Conservation (phyloP, 2,888 invertebrate species). For the Argyresthia albistria region DNA sequence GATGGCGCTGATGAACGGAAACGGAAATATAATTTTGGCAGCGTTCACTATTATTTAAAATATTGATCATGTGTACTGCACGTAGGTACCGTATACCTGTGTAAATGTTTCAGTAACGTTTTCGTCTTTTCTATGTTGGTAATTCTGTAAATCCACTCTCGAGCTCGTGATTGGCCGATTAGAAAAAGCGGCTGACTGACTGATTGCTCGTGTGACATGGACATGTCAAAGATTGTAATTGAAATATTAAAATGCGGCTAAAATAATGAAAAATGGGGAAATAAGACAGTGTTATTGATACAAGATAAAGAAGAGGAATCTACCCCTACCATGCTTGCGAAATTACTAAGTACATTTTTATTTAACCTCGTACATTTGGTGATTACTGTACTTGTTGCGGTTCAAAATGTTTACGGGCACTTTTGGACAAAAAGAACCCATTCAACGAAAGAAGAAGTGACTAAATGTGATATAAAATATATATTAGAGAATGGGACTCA, state of each 20-base stretch:
- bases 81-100: neutral
- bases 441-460: slow-evolving; percentile 27
- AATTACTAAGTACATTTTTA: slow-evolving; percentile 42
- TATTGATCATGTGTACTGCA: neutral
- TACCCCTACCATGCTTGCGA: slow-evolving; percentile 45
- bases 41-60: neutral
- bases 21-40: slow-evolving; percentile 9
- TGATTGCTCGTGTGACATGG: slow-evolving; percentile 46
- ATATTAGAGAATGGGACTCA: slow-evolving; percentile 43
- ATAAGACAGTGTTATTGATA: slow-evolving; percentile 24
- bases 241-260: neutral
- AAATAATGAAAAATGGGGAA: slow-evolving; percentile 37
- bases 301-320: neutral
- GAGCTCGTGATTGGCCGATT: slow-evolving; percentile 58
- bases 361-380: slow-evolving; percentile 51
- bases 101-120: too few relatives aligned
- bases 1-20: slow-evolving; percentile 37
- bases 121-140: slow-evolving; percentile 31
- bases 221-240: slow-evolving; percentile 17
- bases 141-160: slow-evolving; percentile 38
- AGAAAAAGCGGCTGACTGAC: slow-evolving; percentile 52
- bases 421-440: slow-evolving; percentile 32
- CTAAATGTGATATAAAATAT: slow-evolving; percentile 40
- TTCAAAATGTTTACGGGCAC: slow-evolving; percentile 52
- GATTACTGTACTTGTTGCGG: slow-evolving; percentile 58